Base-by-base conservation (phyloP, 2,888 invertebrate genomes). In the Microplitis manilae region DNA sequence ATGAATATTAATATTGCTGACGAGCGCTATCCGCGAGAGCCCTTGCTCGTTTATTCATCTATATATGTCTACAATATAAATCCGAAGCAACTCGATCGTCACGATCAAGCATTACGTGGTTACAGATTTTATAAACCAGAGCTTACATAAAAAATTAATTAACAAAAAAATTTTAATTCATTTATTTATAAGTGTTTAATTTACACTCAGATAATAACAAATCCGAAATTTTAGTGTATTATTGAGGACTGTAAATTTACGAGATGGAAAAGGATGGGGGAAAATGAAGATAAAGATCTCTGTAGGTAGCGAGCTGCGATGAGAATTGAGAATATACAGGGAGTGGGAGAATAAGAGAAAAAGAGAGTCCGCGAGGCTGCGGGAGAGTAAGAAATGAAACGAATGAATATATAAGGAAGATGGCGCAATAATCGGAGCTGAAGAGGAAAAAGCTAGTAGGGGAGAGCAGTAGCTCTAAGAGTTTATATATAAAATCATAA, bases 1-100 rank as follows among this genome's bases (percentile, higher is more conserved):
- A 88, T 89, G 89, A 89, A 89, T 89, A 89, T 89, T 89, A 87
- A 89, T 89, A 86, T 68, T 87, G 89, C 89, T 89, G 89, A 89
- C 87, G 86, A 87, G 87, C 83, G 62, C 68, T 69, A 68, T 67
- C 60, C 61, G n/a, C 71, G 70, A 77, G 81, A 81, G 82, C 75
- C 72, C 76, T 76, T 60, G 15, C 50, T 13, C 8, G 30, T 71
- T 65, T 60, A 40, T 59, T 61, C 41, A 73, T 68, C 68, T 62
- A 38, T 68, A 38, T 59, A 30, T 70, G 6, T 70, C 41, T 30
- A 68, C 15, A 30, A 30, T 30, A 30, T 30, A 30, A 30, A 30
- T 30, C 30, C 4, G 30, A 30, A 30, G 30, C 30, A 30, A 30
- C 30, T 30, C 30, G 30, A 30, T 30, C 4, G 30, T 30, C 30